Conservation (phyloP, 37 sponge, comb jelly and placozoan genomes). For the Geodia barretti region DNA sequence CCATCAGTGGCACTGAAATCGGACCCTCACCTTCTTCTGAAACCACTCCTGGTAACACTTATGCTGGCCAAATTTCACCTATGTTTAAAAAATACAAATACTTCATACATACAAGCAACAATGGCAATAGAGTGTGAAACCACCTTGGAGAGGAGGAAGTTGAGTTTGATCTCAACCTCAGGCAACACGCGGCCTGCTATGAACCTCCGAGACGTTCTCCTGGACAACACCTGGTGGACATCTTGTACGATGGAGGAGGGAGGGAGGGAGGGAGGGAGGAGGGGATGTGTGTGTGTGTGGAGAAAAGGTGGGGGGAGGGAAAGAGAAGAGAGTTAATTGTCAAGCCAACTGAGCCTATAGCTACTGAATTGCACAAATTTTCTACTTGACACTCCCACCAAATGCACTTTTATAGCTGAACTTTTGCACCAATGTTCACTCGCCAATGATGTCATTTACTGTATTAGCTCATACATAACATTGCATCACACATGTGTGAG, state of each 20-base stretch:
- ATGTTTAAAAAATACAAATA: not conserved
- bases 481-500: too few species aligned
- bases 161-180: slow-evolving; percentile 93
- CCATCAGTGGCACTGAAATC: not conserved
- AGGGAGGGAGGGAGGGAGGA: not conserved
- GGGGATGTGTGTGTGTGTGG: slow-evolving; percentile 2
- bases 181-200: slow-evolving; percentile 81
- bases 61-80: slow-evolving; percentile 97
- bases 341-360: too few species aligned
- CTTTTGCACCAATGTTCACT: too few species aligned
- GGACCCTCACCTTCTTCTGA: slow-evolving; percentile 64
- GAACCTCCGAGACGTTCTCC: slow-evolving; percentile 88
- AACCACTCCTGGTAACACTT: slow-evolving; percentile 93
- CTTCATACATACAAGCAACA: too few species aligned
- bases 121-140: too few species aligned
- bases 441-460: too few species aligned
- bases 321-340: too few species aligned
- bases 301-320: too few species aligned
- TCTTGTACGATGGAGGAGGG: slow-evolving; percentile 31
- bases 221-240: slow-evolving; percentile 66
- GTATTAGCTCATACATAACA: too few species aligned
- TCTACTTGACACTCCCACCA: too few species aligned
- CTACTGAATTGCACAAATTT: too few species aligned
- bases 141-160: slow-evolving; percentile 89
- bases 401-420: too few species aligned